Evolutionary conservation across 2,113 vertebrate genomes (phyloP).

Genomic region (Nymphicus hollandicus): DNA sequence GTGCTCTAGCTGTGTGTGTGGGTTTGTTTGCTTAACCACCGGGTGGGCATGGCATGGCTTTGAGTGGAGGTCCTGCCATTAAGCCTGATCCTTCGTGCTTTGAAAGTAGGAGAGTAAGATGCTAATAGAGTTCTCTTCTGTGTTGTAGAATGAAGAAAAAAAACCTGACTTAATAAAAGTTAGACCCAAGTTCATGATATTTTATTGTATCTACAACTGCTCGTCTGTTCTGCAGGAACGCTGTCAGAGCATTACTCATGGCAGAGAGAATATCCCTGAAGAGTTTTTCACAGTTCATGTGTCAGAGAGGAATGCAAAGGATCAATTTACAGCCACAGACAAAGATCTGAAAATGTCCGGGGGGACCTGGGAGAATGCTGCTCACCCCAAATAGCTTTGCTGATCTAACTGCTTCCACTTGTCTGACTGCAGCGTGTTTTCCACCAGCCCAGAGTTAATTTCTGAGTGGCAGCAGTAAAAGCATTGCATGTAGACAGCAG

Average conservation of each 20-base stretch:
- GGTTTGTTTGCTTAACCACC: background rate
- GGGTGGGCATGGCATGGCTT: background rate
- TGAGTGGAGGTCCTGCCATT: background rate
- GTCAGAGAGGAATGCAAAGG: slow-evolving; percentile 66
- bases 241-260: slow-evolving; percentile 15
- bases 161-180: background rate
- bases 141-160: background rate
- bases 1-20: background rate
- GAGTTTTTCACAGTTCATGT: slow-evolving; percentile 52
- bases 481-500: background rate
- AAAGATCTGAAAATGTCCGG: slow-evolving; percentile 39
- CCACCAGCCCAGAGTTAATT: background rate
- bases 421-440: background rate
- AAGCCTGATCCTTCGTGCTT: background rate
- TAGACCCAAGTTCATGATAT: background rate
- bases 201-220: slow-evolving; percentile 2
- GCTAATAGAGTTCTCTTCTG: background rate
- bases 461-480: background rate
- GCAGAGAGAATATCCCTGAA: slow-evolving; percentile 27
- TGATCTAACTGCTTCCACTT: background rate
- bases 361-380: slow-evolving; percentile 18
- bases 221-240: background rate
- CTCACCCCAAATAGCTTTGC: slow-evolving; percentile 8
- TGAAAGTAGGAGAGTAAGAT: background rate
- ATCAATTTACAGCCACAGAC: slow-evolving; percentile 64